These are phyloP conservation scores for Antennarius maculatus DNA, from an alignment of 2,797 vertebrate genomes.

Conservation along the genomic window DNA sequence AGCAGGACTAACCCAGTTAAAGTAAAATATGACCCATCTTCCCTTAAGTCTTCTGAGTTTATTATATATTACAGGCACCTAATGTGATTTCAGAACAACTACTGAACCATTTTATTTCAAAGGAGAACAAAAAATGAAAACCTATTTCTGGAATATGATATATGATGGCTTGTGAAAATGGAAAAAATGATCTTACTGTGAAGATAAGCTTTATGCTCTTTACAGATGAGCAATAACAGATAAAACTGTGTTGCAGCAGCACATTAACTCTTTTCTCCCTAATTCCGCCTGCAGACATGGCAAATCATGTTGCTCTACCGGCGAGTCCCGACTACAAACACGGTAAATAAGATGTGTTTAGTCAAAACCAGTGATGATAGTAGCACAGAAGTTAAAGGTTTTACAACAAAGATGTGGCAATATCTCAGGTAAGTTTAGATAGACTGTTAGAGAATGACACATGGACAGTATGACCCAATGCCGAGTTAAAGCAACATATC, in stretches of 20 bases:
- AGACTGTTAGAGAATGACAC: too few relatives aligned
- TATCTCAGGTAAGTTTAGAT: too few relatives aligned
- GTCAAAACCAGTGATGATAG: too few relatives aligned
- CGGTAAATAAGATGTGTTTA: too few relatives aligned
- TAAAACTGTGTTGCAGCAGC: conserved; percentile 2
- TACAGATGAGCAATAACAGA: conserved; percentile 9
- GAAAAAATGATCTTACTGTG: conserved; percentile 8
- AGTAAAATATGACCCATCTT: conserved; percentile 5
- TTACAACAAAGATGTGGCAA: too few relatives aligned
- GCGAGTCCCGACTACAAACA: too few relatives aligned
- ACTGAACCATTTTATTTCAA: conserved; percentile 18
- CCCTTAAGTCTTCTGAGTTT: background rate
- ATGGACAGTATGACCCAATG: too few relatives aligned
- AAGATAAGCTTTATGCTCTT: conserved; percentile 4
- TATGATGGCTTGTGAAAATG: conserved; percentile 23
- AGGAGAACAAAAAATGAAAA: conserved; percentile 29
- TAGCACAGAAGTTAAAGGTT: too few relatives aligned
- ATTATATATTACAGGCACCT: conserved; percentile 5
- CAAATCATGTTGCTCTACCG: too few relatives aligned
- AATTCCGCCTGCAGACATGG: too few relatives aligned
- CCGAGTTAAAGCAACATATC: conserved; percentile 1
- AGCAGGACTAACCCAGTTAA: conserved; percentile 1
- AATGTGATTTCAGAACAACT: conserved; percentile 9
- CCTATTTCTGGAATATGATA: conserved; percentile 9
- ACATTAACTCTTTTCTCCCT: conserved; percentile 4